Evolutionary conservation across 37 sponge, comb jelly and placozoan genomes (phyloP).

Genomic region (Cliona cf. orientalis): DNA sequence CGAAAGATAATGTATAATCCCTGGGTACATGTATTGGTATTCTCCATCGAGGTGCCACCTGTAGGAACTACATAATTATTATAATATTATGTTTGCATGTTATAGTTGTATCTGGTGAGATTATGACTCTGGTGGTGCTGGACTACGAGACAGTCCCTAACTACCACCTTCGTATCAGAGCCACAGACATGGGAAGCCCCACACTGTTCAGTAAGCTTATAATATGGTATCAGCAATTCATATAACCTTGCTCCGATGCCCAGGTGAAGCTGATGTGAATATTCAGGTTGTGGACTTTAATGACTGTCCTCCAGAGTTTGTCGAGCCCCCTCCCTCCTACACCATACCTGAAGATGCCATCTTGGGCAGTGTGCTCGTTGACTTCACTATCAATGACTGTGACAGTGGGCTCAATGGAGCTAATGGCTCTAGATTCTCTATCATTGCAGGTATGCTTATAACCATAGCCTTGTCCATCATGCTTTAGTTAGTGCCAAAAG

Average conservation of each 20-base stretch:
- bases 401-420: constrained; percentile 48
- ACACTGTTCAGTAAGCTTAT: not conserved
- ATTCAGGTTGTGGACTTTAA: constrained; percentile 55
- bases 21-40: not conserved
- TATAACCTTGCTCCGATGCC: not conserved
- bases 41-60: no score
- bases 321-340: constrained; percentile 10
- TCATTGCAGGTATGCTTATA: constrained; percentile 26
- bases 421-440: constrained; percentile 27
- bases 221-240: not conserved
- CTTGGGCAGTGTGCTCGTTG: constrained; percentile 18
- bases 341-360: constrained; percentile 9
- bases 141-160: constrained; percentile 11
- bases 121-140: constrained; percentile 9
- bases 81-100: no score
- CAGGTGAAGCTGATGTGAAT: constrained; percentile 12
- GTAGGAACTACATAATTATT: no score
- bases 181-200: constrained; percentile 45
- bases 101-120: constrained; percentile 44
- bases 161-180: constrained; percentile 39
- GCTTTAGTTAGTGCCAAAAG: not conserved
- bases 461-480: not conserved
- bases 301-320: constrained; percentile 55
- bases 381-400: constrained; percentile 35
- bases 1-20: not conserved